Conservation (phyloP, 2,113 vertebrate genomes). For the Arvicanthis niloticus region DNA sequence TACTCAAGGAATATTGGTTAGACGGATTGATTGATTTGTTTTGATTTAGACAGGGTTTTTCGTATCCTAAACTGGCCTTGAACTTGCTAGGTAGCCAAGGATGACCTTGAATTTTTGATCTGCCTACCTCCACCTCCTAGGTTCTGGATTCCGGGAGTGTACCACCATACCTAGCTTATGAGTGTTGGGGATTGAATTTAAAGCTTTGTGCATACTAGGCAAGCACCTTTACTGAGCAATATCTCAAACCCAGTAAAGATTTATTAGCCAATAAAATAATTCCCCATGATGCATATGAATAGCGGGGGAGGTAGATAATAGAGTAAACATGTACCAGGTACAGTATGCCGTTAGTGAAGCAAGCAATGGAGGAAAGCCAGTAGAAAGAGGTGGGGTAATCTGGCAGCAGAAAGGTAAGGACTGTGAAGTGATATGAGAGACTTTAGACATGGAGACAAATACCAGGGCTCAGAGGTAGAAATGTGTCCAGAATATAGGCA, state of each 20-base stretch:
- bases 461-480: neutral
- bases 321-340: neutral
- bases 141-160: neutral
- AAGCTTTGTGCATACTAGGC: neutral
- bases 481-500: neutral
- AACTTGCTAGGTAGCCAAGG: neutral
- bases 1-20: neutral
- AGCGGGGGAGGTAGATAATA: neutral
- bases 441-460: neutral
- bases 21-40: neutral
- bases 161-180: too few relatives aligned
- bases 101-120: neutral
- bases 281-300: neutral
- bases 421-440: neutral
- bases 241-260: neutral
- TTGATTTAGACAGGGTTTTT: neutral
- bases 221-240: neutral
- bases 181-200: neutral
- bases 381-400: neutral
- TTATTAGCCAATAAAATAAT: neutral
- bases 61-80: neutral
- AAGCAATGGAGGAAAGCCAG: neutral
- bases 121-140: neutral
- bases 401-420: neutral
- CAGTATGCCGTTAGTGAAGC: neutral